A percentile compares a stretch with the other conserved stretches of the same genome.
These are phyloP conservation scores for Parnassius mnemosyne DNA, from an alignment of 2,888 invertebrate species.

Conservation along the genomic window DNA sequence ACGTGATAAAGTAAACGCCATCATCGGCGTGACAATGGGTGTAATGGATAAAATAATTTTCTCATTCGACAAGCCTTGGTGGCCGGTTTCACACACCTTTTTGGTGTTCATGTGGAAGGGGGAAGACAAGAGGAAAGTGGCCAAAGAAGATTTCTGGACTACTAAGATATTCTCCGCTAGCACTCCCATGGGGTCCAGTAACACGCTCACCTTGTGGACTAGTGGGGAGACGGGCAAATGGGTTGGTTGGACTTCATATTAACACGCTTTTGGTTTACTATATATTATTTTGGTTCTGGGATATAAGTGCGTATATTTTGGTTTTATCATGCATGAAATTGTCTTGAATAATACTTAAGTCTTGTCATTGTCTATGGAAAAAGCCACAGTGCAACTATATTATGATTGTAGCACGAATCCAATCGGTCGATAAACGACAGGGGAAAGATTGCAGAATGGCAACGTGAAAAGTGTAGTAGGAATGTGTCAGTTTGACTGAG, in stretches of 20 bases:
- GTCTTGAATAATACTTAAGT: no score
- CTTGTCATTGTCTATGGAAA: no score
- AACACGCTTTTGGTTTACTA: no score
- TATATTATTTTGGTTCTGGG: no score
- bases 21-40: conserved; percentile 82
- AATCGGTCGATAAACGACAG: no score
- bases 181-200: conserved; percentile 39
- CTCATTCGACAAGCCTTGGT: conserved; percentile 83
- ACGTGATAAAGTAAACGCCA: conserved; percentile 73
- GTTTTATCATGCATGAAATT: no score
- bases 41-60: conserved; percentile 85
- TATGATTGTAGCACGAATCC: no score
- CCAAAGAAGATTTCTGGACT: conserved; percentile 42
- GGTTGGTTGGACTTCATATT: conserved; percentile 37
- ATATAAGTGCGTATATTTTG: no score
- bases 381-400: no score
- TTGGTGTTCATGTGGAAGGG: conserved; percentile 46
- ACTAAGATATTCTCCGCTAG: conserved; percentile 39
- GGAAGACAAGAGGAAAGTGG: conserved; percentile 36
- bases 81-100: conserved; percentile 63
- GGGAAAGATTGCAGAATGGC: no score
- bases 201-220: conserved; percentile 47
- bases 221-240: conserved; percentile 45
- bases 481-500: no score
- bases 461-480: no score